Base-by-base conservation (phyloP, 2,113 vertebrate genomes). In the Phalacrocorax brasilianus region DNA sequence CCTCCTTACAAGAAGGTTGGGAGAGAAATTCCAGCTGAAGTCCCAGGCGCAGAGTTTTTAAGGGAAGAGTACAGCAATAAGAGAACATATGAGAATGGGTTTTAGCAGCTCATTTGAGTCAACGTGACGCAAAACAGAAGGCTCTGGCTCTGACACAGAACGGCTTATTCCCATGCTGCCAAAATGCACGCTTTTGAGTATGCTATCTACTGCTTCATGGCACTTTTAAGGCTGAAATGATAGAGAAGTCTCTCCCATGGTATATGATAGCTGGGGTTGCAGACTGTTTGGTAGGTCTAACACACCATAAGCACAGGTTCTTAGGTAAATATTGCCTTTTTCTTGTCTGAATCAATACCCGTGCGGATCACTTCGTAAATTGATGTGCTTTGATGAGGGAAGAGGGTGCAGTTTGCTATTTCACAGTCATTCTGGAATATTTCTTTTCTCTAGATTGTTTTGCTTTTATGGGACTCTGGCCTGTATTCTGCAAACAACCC, bases 271-370 rank as follows among this genome's bases (percentile, higher is more conserved):
- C 65, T 77, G 66, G 72, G 35, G 18, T 80, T 90, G 89, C 79
- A 71, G 74, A 72, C 91, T 91, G 78, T 80, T 95, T 78, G 93
- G 91, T 93, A 65, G 81, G 22, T 83, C 70, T 90, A 32, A 91
- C 42, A 63, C 22, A 82, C 74, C 61, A 6, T 82, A 91, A 85
- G 53, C 9, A 23, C 93, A 94, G 91, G 91, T 95, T 93, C 94
- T 94, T 94, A 93, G 95, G 90, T 95, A 96, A 96, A 97, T 95
- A 95, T 93, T 96, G 92, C 80, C 33, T 76, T 77, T 97, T 79
- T 30, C 65, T 62, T 71, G 53, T 65, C 77, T 91, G 87, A 92
- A 95, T 96, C 88, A 93, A 88, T 89, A 83, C 86, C 88, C 70
- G 0, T 24, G 91, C 90, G 91, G 91, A 95, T 95, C 85, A 9